Conservation (phyloP, 1,140 invertebrate genomes). For the Monomorium pharaonis region DNA sequence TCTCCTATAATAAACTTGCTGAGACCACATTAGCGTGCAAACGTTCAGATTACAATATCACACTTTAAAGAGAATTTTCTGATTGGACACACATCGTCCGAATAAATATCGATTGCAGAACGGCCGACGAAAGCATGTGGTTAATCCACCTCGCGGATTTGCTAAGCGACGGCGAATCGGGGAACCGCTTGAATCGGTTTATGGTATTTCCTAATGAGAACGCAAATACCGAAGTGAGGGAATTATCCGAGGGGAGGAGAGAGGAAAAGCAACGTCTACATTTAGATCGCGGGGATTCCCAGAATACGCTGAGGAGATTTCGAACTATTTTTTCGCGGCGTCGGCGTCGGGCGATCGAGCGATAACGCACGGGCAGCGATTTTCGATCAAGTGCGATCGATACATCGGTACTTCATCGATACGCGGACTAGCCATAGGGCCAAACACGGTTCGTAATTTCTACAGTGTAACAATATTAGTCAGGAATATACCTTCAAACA, state of each 20-base stretch:
- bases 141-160: slow-evolving; percentile 48
- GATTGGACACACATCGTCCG: neutral
- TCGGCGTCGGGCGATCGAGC: neutral
- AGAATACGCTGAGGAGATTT: slow-evolving; percentile 9
- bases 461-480: neutral
- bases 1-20: slow-evolving; percentile 35
- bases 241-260: neutral
- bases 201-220: slow-evolving; percentile 64
- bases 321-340: neutral
- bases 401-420: neutral
- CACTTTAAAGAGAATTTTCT: slow-evolving; percentile 37
- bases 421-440: neutral
- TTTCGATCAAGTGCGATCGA: slow-evolving; percentile 4
- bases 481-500: neutral
- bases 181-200: slow-evolving; percentile 38
- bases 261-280: neutral
- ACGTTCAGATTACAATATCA: slow-evolving; percentile 42
- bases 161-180: neutral
- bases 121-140: neutral
- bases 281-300: slow-evolving; percentile 10
- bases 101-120: slow-evolving; percentile 45
- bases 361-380: neutral
- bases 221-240: slow-evolving; percentile 57
- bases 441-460: neutral
- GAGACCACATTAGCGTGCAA: slow-evolving; percentile 47